Evolutionary conservation across 2,797 vertebrate species (phyloP), one percentile per base, ranked within the genome.

Genomic region (Lepus townsendii): DNA sequence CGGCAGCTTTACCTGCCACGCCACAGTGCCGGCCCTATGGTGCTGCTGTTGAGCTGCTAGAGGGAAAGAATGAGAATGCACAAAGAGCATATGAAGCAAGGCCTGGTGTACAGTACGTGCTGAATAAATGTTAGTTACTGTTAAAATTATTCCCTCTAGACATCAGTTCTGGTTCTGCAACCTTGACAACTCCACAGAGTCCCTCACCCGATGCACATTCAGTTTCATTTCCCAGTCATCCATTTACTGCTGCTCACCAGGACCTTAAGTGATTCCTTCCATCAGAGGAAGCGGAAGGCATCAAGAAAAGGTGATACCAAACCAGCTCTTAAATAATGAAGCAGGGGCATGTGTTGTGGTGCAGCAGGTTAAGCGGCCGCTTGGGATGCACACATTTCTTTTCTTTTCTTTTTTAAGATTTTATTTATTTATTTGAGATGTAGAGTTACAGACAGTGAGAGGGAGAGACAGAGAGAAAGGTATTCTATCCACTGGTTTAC

Each of bases 51-150:
- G 72, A 65, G 57, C 54, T 35, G 13, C 63, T 79, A 30, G 63
- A 95, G 50, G 16, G n/a, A 32, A 77, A 32, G 75, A 83, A 75
- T 63, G 32, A 91, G 30, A 92, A 73, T 30, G 26, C 24, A 62
- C 20, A 57, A 20, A 30, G 75, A 83, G 38, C 57, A 22, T 32
- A 82, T 16, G 68, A 27, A 57, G 19, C 47, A 80, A 94, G 47
- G 26, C 38, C 20, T 71, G 20, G 22, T 38, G 60, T 65, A 84
- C 50, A 76, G 42, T 26, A 73, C 84, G 32, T 63, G 20, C 66
- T 93, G 38, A 66, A 13, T 83, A 85, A 92, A 78, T 85, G 63
- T 82, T 80, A 87, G 38, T 75, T 80, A 85, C 50, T 32, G 47
- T 63, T 78, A 57, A 79, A 50, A 89, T 83, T 57, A 75, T 90